These are phyloP conservation scores for Andinoacara biseriatus DNA, from an alignment of 2,113 vertebrate species.

Conservation along the genomic window DNA sequence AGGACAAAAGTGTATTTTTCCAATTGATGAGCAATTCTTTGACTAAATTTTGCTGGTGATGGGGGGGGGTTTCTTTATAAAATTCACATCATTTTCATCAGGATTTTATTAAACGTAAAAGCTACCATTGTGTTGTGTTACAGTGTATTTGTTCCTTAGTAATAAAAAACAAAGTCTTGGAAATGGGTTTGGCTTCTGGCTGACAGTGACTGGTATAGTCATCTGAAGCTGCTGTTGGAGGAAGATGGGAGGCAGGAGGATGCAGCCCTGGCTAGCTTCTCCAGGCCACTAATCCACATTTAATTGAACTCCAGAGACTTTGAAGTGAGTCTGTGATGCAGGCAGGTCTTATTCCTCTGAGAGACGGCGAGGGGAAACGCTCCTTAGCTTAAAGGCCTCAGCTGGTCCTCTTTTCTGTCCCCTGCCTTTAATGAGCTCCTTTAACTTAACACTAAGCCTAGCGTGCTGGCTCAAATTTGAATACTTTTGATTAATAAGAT, in stretches of 20 bases:
- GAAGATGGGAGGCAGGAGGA: constrained; percentile 79
- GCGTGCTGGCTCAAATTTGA: constrained; percentile 65
- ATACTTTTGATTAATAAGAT: constrained; percentile 79
- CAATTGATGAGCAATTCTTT: background rate
- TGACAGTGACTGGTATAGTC: constrained; percentile 80
- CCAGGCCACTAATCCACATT: constrained; percentile 91
- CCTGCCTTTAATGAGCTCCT: constrained; percentile 83
- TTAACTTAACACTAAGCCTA: constrained; percentile 60
- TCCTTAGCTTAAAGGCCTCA: constrained; percentile 80
- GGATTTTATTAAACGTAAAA: background rate
- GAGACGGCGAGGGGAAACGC: constrained; percentile 59
- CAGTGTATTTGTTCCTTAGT: background rate
- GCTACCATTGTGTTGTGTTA: background rate
- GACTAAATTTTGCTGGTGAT: background rate
- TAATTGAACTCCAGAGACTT: constrained; percentile 99
- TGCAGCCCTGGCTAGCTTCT: constrained; percentile 74
- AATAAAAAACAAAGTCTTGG: constrained; percentile 33
- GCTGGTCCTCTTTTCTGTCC: constrained; percentile 76
- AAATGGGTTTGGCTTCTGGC: constrained; percentile 78
- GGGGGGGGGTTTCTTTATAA: background rate
- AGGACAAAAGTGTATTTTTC: background rate
- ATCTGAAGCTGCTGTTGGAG: constrained; percentile 82
- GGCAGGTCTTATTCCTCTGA: constrained; percentile 80
- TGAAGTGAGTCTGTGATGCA: constrained; percentile 90
- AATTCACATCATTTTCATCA: background rate